Conservation (phyloP, 1,140 invertebrate species). For the Achatina immaculata region DNA sequence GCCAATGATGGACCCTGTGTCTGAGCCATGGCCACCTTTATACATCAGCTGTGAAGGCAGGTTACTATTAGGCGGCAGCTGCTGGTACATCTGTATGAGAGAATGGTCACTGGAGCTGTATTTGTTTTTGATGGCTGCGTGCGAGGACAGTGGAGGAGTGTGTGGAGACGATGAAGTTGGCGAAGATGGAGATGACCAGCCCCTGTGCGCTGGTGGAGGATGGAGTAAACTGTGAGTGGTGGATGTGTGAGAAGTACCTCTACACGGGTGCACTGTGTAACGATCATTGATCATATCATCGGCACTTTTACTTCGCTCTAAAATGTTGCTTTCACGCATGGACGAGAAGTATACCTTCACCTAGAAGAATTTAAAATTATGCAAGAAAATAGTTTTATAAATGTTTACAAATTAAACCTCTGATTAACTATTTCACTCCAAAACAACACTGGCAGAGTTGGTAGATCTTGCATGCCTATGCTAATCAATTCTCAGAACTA, state of each 20-base stretch:
- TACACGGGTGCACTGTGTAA: conserved; percentile 27
- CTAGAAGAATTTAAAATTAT: conserved; percentile 38
- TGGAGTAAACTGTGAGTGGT: conserved; percentile 5
- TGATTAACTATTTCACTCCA: too few relatives aligned
- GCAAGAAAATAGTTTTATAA: neutral
- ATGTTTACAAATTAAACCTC: neutral
- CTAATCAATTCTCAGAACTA: too few relatives aligned
- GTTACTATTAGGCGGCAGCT: neutral
- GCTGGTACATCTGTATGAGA: neutral
- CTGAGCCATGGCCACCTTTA: neutral
- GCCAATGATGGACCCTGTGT: conserved; percentile 18
- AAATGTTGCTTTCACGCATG: conserved; percentile 36
- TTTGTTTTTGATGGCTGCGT: conserved; percentile 13
- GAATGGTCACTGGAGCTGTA: conserved; percentile 42
- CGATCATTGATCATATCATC: conserved; percentile 43
- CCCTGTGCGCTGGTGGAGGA: neutral
- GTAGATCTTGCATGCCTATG: too few relatives aligned
- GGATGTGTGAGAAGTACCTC: conserved; percentile 34
- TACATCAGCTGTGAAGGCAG: neutral
- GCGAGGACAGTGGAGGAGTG: neutral
- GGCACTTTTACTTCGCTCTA: conserved; percentile 48
- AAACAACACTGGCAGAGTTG: too few relatives aligned
- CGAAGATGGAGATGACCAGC: conserved; percentile 22
- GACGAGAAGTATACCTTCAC: conserved; percentile 46
- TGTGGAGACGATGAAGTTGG: neutral